A percentile compares a stretch with the other conserved stretches of the same genome.
Evolutionary conservation across 2,113 vertebrate species (phyloP).

Genomic region (Kobus ellipsiprymnus): DNA sequence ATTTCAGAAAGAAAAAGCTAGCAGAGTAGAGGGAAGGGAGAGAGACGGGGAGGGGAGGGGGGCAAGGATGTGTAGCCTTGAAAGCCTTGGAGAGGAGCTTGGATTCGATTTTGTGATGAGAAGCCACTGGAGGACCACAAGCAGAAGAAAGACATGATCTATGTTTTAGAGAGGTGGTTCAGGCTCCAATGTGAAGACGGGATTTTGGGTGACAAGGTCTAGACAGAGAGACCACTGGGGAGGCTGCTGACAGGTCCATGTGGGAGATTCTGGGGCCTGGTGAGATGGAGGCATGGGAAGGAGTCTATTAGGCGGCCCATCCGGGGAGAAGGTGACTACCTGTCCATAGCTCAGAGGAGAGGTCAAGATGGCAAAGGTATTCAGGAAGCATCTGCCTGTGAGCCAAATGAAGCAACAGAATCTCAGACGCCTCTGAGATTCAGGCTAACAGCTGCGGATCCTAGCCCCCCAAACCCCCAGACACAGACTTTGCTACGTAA

Average conservation of each 20-base stretch:
- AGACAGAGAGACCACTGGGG: too few relatives aligned
- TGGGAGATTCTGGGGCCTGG: background rate
- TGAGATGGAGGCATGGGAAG: rapidly evolving
- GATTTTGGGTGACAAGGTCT: background rate
- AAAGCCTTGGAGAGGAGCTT: background rate
- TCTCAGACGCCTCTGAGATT: background rate
- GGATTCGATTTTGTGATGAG: background rate
- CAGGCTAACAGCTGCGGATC: background rate
- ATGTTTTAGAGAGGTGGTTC: background rate
- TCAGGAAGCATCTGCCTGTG: background rate
- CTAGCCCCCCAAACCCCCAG: background rate
- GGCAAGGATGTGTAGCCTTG: background rate
- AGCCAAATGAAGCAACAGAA: too few relatives aligned
- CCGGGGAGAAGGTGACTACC: background rate
- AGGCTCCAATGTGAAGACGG: background rate
- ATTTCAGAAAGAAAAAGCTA: background rate
- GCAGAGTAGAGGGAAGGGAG: background rate
- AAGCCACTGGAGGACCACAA: background rate
- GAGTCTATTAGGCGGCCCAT: background rate
- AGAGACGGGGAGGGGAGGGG: rapidly evolving
- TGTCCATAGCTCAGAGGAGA: background rate
- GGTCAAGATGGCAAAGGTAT: background rate
- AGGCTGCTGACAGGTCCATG: background rate
- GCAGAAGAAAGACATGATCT: background rate
- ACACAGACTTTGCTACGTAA: background rate